Conservation (phyloP, 2,113 vertebrate species). For the Pongo abelii region DNA sequence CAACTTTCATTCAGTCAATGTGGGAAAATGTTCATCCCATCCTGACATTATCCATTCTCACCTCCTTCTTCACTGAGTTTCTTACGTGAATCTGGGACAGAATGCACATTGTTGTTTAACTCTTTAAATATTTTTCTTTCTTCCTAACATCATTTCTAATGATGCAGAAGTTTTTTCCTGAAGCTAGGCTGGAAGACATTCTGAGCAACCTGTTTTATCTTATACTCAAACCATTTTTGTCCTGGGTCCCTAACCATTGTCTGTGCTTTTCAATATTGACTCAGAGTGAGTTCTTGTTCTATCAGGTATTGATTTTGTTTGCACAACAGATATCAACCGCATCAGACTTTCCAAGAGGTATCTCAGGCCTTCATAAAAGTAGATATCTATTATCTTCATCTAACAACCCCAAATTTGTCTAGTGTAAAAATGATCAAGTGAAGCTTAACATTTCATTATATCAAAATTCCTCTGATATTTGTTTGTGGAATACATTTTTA, state of each 20-base stretch:
- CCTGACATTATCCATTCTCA: background rate
- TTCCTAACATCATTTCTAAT: background rate
- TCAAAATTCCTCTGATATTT: background rate
- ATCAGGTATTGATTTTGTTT: background rate
- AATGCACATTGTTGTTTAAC: background rate
- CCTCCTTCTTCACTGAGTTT: background rate
- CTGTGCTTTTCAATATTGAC: background rate
- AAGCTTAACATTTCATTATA: background rate
- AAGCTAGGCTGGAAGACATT: background rate
- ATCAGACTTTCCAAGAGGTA: background rate
- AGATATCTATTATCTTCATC: background rate
- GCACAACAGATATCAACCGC: background rate
- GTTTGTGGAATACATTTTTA: background rate
- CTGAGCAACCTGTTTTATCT: background rate
- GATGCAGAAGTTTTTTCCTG: background rate
- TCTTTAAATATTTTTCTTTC: background rate
- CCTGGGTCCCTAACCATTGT: background rate
- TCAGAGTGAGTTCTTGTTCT: background rate
- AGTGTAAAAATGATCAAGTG: background rate
- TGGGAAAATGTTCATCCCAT: background rate
- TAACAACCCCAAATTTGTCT: background rate
- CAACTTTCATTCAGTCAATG: fast-evolving
- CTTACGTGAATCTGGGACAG: background rate
- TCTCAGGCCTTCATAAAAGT: background rate
- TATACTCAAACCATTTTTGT: background rate